These are phyloP conservation scores for Perithous albicinctus DNA, from an alignment of 2,888 invertebrate genomes.

Conservation along the genomic window DNA sequence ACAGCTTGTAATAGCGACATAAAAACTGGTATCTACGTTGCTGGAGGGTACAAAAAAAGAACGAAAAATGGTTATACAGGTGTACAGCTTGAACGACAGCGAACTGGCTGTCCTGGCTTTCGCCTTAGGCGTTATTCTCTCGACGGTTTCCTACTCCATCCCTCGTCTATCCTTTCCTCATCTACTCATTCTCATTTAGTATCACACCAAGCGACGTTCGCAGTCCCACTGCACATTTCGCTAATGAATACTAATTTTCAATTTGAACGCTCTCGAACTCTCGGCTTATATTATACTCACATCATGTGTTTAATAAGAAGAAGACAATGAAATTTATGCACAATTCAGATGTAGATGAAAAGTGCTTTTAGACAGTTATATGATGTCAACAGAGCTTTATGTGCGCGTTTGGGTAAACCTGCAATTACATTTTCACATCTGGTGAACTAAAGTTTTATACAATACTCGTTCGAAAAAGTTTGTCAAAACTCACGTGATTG, in stretches of 20 bases:
- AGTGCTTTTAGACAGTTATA: background rate
- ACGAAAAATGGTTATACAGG: conserved; percentile 56
- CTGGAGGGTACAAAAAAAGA: conserved; percentile 24
- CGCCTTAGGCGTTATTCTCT: conserved; percentile 54
- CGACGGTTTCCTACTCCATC: conserved; percentile 6
- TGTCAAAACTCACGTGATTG: no score
- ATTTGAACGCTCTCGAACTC: conserved; percentile 59
- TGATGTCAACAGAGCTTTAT: background rate
- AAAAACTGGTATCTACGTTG: conserved; percentile 57
- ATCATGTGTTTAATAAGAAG: background rate
- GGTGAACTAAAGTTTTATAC: no score
- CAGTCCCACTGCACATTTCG: conserved; percentile 45
- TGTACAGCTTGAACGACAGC: conserved; percentile 40
- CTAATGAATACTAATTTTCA: conserved; percentile 69
- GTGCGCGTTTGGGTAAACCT: background rate
- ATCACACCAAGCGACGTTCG: conserved; percentile 50
- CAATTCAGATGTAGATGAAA: background rate
- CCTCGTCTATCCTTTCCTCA: conserved; percentile 46
- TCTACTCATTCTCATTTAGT: conserved; percentile 61
- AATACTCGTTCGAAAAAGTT: no score
- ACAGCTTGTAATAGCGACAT: conserved; percentile 51
- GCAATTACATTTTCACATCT: no score
- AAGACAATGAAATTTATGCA: background rate
- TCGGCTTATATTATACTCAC: conserved; percentile 13
- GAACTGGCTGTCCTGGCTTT: conserved; percentile 40